Base-by-base conservation (phyloP, 2,888 invertebrate genomes). In the Euplexia lucipara region DNA sequence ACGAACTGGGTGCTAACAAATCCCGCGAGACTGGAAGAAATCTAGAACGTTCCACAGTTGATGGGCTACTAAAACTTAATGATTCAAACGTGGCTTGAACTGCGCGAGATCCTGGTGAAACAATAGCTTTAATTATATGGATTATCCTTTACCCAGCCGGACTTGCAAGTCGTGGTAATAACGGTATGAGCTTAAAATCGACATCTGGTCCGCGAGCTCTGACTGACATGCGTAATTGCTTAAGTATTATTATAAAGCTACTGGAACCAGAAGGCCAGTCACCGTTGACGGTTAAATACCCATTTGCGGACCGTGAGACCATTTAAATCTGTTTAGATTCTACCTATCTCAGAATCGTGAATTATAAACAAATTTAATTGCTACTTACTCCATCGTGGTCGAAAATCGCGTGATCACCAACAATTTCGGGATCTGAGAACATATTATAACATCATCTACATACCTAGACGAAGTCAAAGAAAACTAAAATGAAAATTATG, bases 211-310 rank as follows among this genome's bases (percentile, higher is more conserved):
- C 81, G 85, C 91, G 90, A 75, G 83, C 84, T 77, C 77, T 78
- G 82, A 80, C 83, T 81, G 82, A 66, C 82, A 80, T 73, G 79
- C 82, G 83, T 88, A 90, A 91, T 89, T 89, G 86, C 85, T 85
- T 86, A 86, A 88, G 87, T 88, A 90, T 88, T 88, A 88, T 90
- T 88, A 89, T 88, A 88, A 90, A 83, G 92, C 92, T 92, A 92
- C 93, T 89, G 93, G 86, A 90, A 88, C 85, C 88, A 87, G 86
- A 89, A 88, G 87, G 87, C 84, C 85, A 79, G 75, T 68, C 80
- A 76, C 59, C 70, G 74, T 79, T 79, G 86, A 83, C 80, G 74
- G 80, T 80, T 85, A 87, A 88, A 85, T 83, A 81, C 80, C 71
- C 75, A 72, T 78, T 77, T 65, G 73, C 76, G 47, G 68, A 84